A percentile compares a stretch with the other conserved stretches of the same genome.
These are phyloP conservation scores for Chionomys nivalis DNA, from an alignment of 2,113 vertebrate genomes.

Conservation along the genomic window DNA sequence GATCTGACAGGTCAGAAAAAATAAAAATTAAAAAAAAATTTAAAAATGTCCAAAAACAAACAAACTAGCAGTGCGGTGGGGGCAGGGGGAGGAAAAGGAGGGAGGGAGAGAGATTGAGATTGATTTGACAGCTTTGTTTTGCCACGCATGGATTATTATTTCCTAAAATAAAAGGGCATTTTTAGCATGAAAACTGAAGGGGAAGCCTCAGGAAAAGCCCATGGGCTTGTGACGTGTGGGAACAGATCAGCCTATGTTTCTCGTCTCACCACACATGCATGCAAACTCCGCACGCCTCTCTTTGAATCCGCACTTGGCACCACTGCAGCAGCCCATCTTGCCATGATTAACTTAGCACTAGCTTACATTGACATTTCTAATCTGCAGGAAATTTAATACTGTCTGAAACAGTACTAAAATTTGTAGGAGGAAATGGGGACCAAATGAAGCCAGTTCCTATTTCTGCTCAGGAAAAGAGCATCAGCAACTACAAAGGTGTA, in stretches of 20 bases:
- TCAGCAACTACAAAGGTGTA: neutral
- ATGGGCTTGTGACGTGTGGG: neutral
- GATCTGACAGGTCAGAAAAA: neutral
- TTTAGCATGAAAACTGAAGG: neutral
- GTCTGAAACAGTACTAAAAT: conserved; percentile 31
- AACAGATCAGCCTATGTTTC: neutral
- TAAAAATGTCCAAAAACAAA: conserved; percentile 35
- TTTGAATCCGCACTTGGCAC: neutral
- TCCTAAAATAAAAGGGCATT: conserved; percentile 29
- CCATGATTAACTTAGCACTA: neutral
- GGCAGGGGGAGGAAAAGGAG: too few relatives aligned
- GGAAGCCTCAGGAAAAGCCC: neutral
- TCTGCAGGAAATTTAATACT: conserved; percentile 36
- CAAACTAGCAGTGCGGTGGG: neutral
- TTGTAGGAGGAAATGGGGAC: conserved; percentile 38
- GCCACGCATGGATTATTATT: conserved; percentile 36
- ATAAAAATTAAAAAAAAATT: neutral
- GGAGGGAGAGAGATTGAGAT: neutral
- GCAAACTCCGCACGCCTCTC: neutral
- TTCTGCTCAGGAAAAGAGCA: neutral
- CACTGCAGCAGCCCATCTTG: neutral
- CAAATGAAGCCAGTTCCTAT: conserved; percentile 2
- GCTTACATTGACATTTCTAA: conserved; percentile 16
- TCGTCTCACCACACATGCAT: neutral
- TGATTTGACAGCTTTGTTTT: neutral